Percentiles rank a stretch among this genome's conserved stretches.
phyloP scores from a whole-genome alignment of 2,113 vertebrate genomes.

The Colius striatus region DNA sequence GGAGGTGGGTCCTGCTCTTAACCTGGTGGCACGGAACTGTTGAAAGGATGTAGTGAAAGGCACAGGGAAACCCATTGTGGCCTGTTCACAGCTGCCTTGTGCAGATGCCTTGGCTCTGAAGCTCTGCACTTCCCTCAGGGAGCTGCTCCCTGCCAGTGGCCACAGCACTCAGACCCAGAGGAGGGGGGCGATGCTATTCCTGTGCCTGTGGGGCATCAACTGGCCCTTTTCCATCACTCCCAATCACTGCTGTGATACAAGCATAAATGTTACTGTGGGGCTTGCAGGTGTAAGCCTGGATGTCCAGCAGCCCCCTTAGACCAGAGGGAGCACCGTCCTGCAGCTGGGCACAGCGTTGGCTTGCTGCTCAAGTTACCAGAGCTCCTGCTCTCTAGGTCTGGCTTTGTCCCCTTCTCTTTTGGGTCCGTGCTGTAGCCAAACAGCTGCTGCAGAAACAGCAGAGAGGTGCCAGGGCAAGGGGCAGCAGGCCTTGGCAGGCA shows the following conservation, averaged over 20 bases:
- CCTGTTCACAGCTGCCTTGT: accelerated
- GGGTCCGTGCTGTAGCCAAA: neutral
- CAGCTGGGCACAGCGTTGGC: neutral
- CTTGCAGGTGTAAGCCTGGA: neutral
- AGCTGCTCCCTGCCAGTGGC: neutral
- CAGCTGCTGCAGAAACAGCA: neutral
- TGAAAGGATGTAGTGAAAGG: neutral
- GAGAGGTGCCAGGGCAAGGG: neutral
- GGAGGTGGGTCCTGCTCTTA: neutral
- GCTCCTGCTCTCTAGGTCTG: neutral
- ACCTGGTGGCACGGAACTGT: neutral
- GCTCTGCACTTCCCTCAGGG: neutral
- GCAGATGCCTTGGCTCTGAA: neutral
- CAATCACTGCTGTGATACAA: accelerated
- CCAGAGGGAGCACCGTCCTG: neutral
- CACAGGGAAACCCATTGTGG: accelerated
- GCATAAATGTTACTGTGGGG: neutral
- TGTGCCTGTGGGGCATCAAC: accelerated
- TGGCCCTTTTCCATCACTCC: accelerated
- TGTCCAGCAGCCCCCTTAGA: neutral
- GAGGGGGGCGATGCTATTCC: accelerated
- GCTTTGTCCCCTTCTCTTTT: neutral
- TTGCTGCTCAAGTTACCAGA: neutral
- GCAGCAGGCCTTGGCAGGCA: neutral
- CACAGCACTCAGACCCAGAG: neutral